These are phyloP conservation scores for Calyptommatus sinebrachiatus DNA, from an alignment of 2,113 vertebrate genomes.

Conservation along the genomic window DNA sequence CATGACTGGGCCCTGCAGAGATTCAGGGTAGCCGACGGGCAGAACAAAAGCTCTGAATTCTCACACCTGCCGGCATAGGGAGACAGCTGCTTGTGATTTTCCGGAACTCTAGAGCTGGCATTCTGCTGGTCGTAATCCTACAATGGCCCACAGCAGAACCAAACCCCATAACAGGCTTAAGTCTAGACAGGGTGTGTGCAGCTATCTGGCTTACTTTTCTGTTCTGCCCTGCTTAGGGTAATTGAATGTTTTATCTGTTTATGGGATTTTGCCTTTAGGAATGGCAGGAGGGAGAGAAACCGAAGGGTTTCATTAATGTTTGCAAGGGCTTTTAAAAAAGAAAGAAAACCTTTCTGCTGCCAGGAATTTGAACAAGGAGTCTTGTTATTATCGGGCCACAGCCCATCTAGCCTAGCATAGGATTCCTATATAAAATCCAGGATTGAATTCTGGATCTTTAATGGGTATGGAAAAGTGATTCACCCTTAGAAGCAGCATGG, in stretches of 20 bases:
- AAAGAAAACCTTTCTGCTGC: too few relatives aligned
- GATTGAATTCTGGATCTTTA: too few relatives aligned
- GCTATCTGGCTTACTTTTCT: constrained; percentile 1
- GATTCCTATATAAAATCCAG: too few relatives aligned
- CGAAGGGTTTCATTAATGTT: not conserved
- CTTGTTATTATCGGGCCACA: too few relatives aligned
- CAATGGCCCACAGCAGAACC: not conserved
- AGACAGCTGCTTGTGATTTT: not conserved
- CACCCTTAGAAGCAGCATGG: too few relatives aligned
- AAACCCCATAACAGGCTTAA: not conserved
- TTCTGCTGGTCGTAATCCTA: not conserved
- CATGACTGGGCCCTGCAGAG: not conserved
- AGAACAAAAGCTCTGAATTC: constrained; percentile 8
- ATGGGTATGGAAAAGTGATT: too few relatives aligned
- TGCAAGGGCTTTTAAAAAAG: not conserved
- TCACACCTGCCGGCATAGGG: not conserved
- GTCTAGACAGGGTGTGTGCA: constrained; percentile 15
- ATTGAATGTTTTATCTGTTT: too few relatives aligned
- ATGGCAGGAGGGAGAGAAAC: not conserved
- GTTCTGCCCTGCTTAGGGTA: not conserved
- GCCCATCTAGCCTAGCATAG: too few relatives aligned
- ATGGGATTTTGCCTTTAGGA: not conserved
- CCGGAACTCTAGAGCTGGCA: not conserved
- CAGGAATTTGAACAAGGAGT: too few relatives aligned
- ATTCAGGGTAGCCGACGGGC: not conserved